Evolutionary conservation across 2,113 vertebrate genomes (phyloP).

Genomic region (Halichoerus grypus): DNA sequence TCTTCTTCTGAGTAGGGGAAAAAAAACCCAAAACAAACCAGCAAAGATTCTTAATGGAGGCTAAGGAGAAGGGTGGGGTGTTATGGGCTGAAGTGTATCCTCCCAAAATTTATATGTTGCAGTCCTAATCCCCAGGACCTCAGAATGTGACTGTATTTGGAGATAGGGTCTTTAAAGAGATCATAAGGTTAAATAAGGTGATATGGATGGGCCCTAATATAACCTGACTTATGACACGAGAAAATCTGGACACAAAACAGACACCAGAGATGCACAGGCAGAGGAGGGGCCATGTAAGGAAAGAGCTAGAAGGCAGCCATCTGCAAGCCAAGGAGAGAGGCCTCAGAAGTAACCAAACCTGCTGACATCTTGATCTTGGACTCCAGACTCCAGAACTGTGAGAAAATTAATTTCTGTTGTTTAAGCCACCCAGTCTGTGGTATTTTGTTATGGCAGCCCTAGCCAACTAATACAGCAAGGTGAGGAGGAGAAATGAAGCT

Average conservation of each 20-base stretch:
- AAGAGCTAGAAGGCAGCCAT: not conserved
- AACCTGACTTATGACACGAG: not conserved
- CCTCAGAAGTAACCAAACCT: not conserved
- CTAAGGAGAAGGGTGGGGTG: not conserved
- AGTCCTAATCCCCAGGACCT: not conserved
- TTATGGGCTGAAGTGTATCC: not conserved
- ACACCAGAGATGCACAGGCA: not conserved
- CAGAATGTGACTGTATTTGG: not conserved
- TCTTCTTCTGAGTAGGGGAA: not conserved
- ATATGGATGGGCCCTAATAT: not conserved
- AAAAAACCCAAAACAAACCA: not conserved
- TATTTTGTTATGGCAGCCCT: slow-evolving; percentile 14
- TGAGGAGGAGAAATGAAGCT: not conserved
- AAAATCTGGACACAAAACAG: not conserved
- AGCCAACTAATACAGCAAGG: not conserved
- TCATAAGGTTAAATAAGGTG: not conserved
- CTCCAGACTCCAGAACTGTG: not conserved
- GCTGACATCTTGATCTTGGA: not conserved
- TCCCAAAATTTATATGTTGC: not conserved
- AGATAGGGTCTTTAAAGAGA: slow-evolving; percentile 1
- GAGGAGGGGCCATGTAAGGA: not conserved
- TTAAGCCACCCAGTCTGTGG: not conserved
- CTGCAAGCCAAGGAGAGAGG: not conserved
- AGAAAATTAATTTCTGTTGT: slow-evolving; percentile 14
- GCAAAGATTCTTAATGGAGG: not conserved